phyloP scores from a whole-genome alignment of 2,113 vertebrate genomes.

The Prunella himalayana region DNA sequence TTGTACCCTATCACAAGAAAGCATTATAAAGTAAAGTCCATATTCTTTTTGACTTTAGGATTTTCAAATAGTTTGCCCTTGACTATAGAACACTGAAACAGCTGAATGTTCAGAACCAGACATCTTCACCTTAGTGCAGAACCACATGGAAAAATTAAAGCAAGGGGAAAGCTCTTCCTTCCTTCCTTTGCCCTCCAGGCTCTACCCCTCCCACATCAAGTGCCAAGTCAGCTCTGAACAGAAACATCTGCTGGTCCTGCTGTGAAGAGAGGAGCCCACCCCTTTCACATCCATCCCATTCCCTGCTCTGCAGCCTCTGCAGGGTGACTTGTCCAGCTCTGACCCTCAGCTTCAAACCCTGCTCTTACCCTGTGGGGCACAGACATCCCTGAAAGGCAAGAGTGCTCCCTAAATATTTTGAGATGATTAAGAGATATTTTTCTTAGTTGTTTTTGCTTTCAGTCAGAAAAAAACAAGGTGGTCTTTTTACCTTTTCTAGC shows the following conservation, averaged over 20 bases:
- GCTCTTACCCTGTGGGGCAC: not conserved
- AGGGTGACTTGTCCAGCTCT: not conserved
- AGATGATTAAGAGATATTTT: not conserved
- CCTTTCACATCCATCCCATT: accelerated
- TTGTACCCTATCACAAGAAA: not conserved
- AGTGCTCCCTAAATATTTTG: not conserved
- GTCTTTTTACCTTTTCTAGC: not conserved
- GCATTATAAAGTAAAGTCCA: not conserved
- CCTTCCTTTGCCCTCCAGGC: not conserved
- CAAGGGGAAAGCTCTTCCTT: not conserved
- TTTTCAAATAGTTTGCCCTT: not conserved
- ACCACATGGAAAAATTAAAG: not conserved
- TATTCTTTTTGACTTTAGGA: not conserved
- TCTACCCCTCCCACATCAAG: not conserved
- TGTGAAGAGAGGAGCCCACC: accelerated
- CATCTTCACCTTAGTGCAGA: not conserved
- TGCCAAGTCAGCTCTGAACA: not conserved
- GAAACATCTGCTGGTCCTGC: not conserved
- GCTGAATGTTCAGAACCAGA: not conserved
- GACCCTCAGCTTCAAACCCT: not conserved
- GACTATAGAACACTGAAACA: not conserved
- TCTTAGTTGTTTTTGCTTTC: not conserved
- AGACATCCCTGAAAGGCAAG: not conserved
- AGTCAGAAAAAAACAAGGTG: accelerated
- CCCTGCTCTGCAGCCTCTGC: not conserved